Base-by-base conservation (phyloP, 2,888 invertebrate species). In the Siphlonurus alternatus region DNA sequence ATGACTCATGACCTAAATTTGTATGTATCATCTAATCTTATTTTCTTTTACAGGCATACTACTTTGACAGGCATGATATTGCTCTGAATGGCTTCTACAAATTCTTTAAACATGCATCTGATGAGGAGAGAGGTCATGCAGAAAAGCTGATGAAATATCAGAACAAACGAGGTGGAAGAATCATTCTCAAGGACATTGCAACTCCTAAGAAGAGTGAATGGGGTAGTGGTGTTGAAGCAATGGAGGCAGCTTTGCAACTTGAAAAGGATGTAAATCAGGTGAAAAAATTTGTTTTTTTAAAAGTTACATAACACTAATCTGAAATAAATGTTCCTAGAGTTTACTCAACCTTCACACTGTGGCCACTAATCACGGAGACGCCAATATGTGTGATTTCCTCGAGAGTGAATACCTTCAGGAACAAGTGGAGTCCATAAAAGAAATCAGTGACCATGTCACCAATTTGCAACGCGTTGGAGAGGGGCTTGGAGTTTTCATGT, bases 31-130 rank as follows among this genome's bases (percentile, higher is more conserved):
- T n/a, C n/a, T n/a, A n/a, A n/a, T n/a, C n/a, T n/a, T n/a, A n/a
- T 59, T 63, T 64, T 62, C 25, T 61, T 64, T 73, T 72, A n/a
- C 67, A 88, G 88, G 83, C 87, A 10, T 86, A 80, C 74, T 84
- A 90, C 74, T 93, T 91, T 74, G 85, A 90, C 71, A 82, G 91
- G 65, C 87, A 88, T 70, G 91, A 93, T 74, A 82, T 93, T 1
- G 89, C 90, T 10, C 75, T 87, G 2, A 79, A 78, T 10, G 87
- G 87, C 1, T 77, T 90, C 63, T 76, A 80, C 70, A 81, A 84
- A 70, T 91, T 83, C 75, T 90, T 89, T 75, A 82, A 85, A 71
- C 80, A 86, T 67, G 78, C 82, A 22, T 87, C 89, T n/a, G 82
- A 84, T 67, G 92, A 93, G 72, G 93, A 93, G 73, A 80, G 87